These are phyloP conservation scores for Morelia viridis DNA, from an alignment of 2,797 vertebrate genomes.

Conservation along the genomic window DNA sequence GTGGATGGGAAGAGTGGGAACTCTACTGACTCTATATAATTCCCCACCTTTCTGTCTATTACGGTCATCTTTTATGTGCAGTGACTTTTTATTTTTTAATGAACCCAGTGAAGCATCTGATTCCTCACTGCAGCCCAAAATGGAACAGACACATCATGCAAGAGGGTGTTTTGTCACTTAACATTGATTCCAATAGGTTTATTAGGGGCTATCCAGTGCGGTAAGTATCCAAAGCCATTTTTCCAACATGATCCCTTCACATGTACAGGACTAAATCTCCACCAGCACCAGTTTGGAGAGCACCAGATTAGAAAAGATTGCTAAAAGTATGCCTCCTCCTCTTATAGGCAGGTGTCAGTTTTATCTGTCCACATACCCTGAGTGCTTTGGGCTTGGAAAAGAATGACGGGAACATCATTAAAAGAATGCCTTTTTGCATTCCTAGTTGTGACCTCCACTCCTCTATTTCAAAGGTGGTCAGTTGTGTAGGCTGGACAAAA, in stretches of 20 bases:
- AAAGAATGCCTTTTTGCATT: conserved; percentile 1
- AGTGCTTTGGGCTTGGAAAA: not conserved
- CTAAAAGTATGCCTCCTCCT: not conserved
- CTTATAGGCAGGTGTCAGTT: not conserved
- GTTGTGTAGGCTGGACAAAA: conserved; percentile 36
- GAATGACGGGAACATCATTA: not conserved
- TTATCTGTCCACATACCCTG: conserved; percentile 1
- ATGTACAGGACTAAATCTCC: not conserved
- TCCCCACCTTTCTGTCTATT: not conserved
- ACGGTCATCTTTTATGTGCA: not conserved
- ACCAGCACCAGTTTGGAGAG: not conserved
- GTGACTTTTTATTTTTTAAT: not conserved
- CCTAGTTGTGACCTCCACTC: conserved; percentile 9
- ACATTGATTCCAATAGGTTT: not conserved
- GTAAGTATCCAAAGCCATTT: not conserved
- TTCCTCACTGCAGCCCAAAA: not conserved
- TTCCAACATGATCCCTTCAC: not conserved
- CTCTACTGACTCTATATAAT: not conserved
- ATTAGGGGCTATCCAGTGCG: not conserved
- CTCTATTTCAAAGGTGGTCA: conserved; percentile 54
- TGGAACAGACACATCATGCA: not conserved
- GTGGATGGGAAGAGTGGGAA: not conserved
- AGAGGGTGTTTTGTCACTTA: not conserved
- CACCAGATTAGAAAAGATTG: not conserved
- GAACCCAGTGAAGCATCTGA: not conserved